Conservation (phyloP, 2,797 vertebrate genomes). For the Todus mexicanus region DNA sequence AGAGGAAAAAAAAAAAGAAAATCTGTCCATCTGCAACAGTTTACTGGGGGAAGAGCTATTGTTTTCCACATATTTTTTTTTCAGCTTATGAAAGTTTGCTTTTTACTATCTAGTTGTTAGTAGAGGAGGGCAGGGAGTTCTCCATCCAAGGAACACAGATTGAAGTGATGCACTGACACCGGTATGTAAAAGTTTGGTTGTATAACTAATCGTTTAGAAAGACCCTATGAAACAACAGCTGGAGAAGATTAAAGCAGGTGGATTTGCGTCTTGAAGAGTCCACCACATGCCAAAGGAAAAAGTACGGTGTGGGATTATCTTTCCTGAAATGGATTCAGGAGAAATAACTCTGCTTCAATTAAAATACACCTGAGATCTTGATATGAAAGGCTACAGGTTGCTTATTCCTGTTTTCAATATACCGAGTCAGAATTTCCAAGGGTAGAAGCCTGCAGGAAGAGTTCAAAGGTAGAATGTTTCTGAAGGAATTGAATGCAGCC, state of each 20-base stretch:
- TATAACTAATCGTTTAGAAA: slow-evolving; percentile 43
- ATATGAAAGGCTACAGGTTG: slow-evolving; percentile 3
- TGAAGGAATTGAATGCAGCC: background rate
- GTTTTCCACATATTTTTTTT: slow-evolving; percentile 30
- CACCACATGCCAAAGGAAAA: background rate
- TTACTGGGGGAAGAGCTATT: slow-evolving; percentile 36
- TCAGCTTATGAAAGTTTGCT: slow-evolving; percentile 8
- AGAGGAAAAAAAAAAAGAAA: background rate
- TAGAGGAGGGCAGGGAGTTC: background rate
- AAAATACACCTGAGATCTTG: slow-evolving; percentile 33
- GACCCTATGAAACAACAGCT: slow-evolving; percentile 41
- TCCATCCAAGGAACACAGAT: background rate
- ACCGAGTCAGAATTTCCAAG: background rate
- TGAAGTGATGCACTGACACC: background rate
- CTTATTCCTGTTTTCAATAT: slow-evolving; percentile 5
- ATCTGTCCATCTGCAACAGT: slow-evolving; percentile 28
- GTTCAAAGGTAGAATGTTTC: background rate
- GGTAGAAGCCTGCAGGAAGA: background rate
- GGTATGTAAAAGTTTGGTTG: background rate
- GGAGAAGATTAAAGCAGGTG: slow-evolving; percentile 71
- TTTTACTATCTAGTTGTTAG: slow-evolving; percentile 24
- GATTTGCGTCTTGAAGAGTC: slow-evolving; percentile 44
- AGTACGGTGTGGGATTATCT: background rate
- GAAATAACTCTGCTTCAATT: slow-evolving; percentile 20
- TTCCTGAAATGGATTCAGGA: background rate